A percentile compares a stretch with the other conserved stretches of the same genome.
phyloP scores from a whole-genome alignment of 2,113 vertebrate species.

The Ovibos moschatus region DNA sequence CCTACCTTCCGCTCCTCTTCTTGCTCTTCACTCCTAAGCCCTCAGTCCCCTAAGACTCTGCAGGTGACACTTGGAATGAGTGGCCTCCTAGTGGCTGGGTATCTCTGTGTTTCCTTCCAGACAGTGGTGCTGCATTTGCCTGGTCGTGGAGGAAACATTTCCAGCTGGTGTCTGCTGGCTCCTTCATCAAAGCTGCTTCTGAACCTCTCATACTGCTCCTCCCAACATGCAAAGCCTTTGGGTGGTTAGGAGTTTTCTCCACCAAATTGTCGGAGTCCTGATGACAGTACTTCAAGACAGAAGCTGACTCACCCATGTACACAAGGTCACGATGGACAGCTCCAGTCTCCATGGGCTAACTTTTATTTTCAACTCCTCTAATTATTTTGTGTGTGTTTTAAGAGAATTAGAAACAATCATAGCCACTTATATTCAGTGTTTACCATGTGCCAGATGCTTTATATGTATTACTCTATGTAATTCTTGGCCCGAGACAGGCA shows the following conservation, averaged over 20 bases:
- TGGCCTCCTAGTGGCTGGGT: not conserved
- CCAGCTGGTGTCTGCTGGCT: not conserved
- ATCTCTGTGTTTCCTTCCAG: not conserved
- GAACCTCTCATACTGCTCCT: not conserved
- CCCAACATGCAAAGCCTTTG: not conserved
- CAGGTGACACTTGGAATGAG: not conserved
- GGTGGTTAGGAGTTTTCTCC: not conserved
- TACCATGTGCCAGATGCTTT: not conserved
- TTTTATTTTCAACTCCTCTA: constrained; percentile 27
- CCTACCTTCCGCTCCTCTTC: not conserved
- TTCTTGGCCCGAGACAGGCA: not conserved
- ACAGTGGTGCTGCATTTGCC: not conserved
- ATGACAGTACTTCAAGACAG: not conserved
- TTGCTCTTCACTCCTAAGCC: not conserved
- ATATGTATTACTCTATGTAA: not conserved
- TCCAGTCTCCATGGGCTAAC: not conserved
- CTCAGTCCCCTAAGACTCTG: not conserved
- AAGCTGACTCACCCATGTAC: not conserved
- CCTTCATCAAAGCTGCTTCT: not conserved
- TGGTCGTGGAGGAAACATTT: not conserved
- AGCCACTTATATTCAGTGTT: not conserved
- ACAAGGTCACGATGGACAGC: not conserved
- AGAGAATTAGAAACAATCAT: not conserved
- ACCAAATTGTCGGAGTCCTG: not conserved
- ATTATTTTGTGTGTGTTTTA: constrained; percentile 5